phyloP scores from a whole-genome alignment of 2,888 invertebrate genomes.

The Drosophila subsilvestris region DNA sequence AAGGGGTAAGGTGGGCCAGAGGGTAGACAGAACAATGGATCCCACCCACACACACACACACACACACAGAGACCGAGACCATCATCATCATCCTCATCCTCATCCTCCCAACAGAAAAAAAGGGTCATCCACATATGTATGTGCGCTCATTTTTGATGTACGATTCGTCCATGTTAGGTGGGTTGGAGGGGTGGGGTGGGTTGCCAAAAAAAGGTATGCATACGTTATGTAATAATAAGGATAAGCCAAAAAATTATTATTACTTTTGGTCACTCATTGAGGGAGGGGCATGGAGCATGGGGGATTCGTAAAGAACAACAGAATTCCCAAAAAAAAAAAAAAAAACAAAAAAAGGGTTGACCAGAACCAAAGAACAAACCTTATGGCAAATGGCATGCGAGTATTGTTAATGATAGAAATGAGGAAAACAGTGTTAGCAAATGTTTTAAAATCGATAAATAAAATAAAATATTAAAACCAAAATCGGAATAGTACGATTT shows the following conservation, averaged over 20 bases:
- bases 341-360: slow-evolving; percentile 53
- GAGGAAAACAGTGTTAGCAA: neutral
- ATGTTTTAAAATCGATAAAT: neutral
- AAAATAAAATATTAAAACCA: too few species aligned
- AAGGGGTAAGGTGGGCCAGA: neutral
- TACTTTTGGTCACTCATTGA: slow-evolving; percentile 64
- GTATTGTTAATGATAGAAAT: neutral
- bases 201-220: slow-evolving; percentile 73
- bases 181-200: neutral
- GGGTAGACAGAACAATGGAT: slow-evolving; percentile 33
- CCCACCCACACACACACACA: slow-evolving; percentile 17
- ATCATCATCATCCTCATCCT: neutral
- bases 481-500: too few species aligned
- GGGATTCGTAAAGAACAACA: neutral
- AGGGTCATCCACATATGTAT: slow-evolving; percentile 67
- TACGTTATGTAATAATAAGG: slow-evolving; percentile 81
- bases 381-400: neutral
- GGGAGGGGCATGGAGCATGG: neutral
- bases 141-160: slow-evolving; percentile 81
- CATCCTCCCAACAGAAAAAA: slow-evolving; percentile 39
- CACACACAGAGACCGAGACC: neutral
- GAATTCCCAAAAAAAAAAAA: slow-evolving; percentile 7
- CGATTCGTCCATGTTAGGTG: slow-evolving; percentile 54
- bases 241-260: slow-evolving; percentile 82
- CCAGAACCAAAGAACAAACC: neutral